Percentiles rank a stretch among this genome's conserved stretches.
These are phyloP conservation scores for Microplitis demolitor DNA, from an alignment of 1,140 invertebrate species.

Conservation along the genomic window DNA sequence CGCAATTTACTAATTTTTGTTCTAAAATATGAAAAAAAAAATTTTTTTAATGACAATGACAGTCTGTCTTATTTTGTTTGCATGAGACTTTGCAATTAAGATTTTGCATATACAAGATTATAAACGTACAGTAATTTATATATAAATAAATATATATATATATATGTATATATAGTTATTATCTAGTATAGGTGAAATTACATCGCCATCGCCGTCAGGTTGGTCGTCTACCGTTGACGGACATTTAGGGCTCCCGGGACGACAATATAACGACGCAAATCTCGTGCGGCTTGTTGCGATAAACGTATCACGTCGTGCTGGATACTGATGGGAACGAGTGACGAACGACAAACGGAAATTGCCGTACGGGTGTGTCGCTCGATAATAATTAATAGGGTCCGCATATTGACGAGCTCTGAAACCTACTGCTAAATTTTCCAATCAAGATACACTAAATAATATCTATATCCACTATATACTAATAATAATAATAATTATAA, in stretches of 20 bases:
- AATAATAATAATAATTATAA: too few relatives aligned
- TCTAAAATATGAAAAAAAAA: too few relatives aligned
- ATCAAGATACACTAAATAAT: neutral
- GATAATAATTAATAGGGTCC: slow-evolving; percentile 24
- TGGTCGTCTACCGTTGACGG: slow-evolving; percentile 7
- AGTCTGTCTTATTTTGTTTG: too few relatives aligned
- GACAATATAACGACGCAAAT: slow-evolving; percentile 30
- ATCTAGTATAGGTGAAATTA: neutral
- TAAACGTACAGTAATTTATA: too few relatives aligned
- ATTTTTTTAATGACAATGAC: too few relatives aligned
- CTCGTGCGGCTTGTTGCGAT: slow-evolving; percentile 24
- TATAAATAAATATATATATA: neutral
- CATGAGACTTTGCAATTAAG: too few relatives aligned
- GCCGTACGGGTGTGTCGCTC: slow-evolving; percentile 11
- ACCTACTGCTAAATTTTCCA: neutral
- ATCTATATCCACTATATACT: too few relatives aligned
- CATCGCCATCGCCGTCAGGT: slow-evolving; percentile 1
- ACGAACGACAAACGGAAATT: slow-evolving; percentile 23
- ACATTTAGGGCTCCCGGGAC: slow-evolving; percentile 32
- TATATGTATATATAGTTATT: too few relatives aligned
- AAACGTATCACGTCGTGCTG: slow-evolving; percentile 24
- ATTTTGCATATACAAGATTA: too few relatives aligned
- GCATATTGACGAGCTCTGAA: neutral
- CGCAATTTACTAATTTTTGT: too few relatives aligned
- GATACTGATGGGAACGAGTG: slow-evolving; percentile 21